Percentiles rank a stretch among this genome's conserved stretches.
Conservation (phyloP, 2,888 invertebrate genomes). For the Chaetogeoica ovagalla region DNA sequence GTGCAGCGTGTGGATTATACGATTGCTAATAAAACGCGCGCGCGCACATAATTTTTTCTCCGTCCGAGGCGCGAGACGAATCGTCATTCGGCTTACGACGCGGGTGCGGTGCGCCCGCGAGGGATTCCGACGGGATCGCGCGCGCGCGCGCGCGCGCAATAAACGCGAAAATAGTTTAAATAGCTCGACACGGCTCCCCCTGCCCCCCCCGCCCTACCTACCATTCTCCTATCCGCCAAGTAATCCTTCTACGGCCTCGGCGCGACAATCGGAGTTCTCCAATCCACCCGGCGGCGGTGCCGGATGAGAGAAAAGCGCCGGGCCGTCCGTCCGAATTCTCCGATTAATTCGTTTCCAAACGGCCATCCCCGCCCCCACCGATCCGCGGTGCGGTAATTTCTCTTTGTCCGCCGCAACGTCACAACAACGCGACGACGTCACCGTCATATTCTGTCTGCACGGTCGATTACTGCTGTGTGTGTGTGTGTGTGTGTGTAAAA, state of each 20-base stretch:
- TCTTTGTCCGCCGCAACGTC: too few species aligned
- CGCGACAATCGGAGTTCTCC: not conserved
- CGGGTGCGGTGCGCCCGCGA: not conserved
- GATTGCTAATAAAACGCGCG: constrained; percentile 37
- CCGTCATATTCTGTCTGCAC: too few species aligned
- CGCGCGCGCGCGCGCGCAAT: not conserved
- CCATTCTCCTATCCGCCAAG: not conserved
- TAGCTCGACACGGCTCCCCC: constrained; percentile 15
- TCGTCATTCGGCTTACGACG: constrained; percentile 23
- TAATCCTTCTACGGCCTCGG: not conserved
- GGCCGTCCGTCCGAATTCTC: constrained; percentile 28
- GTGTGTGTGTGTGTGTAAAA: too few species aligned
- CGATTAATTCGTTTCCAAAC: constrained; percentile 31
- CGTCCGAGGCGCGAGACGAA: constrained; percentile 18
- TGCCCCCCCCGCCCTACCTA: constrained; percentile 4
- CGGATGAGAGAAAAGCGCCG: not conserved
- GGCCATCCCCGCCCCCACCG: not conserved
- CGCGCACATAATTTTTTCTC: not conserved
- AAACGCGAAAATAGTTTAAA: constrained; percentile 44
- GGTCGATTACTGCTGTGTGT: too few species aligned
- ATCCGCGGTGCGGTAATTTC: not conserved
- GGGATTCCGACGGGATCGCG: not conserved
- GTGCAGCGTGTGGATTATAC: not conserved
- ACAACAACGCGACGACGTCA: too few species aligned
- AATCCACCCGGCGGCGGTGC: constrained; percentile 24